A percentile compares a stretch with the other conserved stretches of the same genome.
phyloP scores from a whole-genome alignment of 2,888 invertebrate species.

The Cactoblastis cactorum region DNA sequence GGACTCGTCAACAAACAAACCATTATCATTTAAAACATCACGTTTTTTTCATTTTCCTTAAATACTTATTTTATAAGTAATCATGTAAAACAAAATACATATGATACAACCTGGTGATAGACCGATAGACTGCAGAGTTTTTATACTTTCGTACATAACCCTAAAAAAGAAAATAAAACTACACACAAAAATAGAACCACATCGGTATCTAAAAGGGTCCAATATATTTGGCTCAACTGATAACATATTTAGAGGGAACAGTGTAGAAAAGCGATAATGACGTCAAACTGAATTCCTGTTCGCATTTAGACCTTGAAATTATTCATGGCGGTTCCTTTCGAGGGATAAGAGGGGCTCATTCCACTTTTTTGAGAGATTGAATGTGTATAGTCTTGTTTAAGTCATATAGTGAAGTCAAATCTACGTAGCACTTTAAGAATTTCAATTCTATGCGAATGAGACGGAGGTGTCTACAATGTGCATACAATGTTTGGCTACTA shows the following conservation, averaged over 20 bases:
- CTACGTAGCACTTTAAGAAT: too few relatives aligned
- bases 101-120: too few relatives aligned
- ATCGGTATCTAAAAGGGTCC: background rate
- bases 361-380: slow-evolving; percentile 12
- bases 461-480: too few relatives aligned
- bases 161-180: background rate
- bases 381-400: slow-evolving; percentile 4
- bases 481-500: too few relatives aligned
- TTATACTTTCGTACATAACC: too few relatives aligned
- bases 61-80: too few relatives aligned
- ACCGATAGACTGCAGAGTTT: too few relatives aligned
- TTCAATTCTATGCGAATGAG: too few relatives aligned
- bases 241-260: slow-evolving; percentile 11
- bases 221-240: slow-evolving; percentile 3
- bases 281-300: slow-evolving; percentile 8
- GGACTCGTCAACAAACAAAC: too few relatives aligned
- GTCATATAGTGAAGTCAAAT: background rate
- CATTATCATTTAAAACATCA: too few relatives aligned
- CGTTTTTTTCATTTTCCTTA: too few relatives aligned
- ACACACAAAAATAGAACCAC: background rate
- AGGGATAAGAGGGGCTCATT: slow-evolving; percentile 19
- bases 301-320: slow-evolving; percentile 18
- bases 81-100: too few relatives aligned
- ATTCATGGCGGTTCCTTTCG: slow-evolving; percentile 20
- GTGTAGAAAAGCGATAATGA: slow-evolving; percentile 14